Evolutionary conservation across 2,113 vertebrate species (phyloP), one percentile per base, ranked within the genome.

Genomic region (Bos indicus): DNA sequence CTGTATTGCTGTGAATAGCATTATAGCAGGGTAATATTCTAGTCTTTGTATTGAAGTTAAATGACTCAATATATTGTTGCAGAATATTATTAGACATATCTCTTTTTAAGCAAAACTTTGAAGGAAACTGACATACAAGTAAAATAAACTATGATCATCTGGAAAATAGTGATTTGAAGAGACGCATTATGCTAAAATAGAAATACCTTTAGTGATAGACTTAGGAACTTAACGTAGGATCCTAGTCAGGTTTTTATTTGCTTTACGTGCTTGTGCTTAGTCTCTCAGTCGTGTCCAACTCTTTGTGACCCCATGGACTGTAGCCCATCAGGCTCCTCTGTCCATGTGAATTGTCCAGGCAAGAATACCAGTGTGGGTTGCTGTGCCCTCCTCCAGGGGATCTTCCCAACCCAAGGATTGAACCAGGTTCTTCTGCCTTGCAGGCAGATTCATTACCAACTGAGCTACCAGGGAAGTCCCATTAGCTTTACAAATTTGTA

Each of bases 331-430:
- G 10, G n/a, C 5, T 71, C n/a, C n/a, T 71, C 10, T 71, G 67
- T 23, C 36, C n/a, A 71, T 6, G n/a, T 40, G 67, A 36, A 40
- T 40, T 71, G 5, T 71, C 10, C n/a, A 23, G 67, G 19, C 67
- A 71, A 40, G n/a, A 3, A 40, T 40, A 40, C n/a, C 40, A 19
- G 67, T 6, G 19, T 40, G 2, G 67, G 19, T 40, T 71, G 36
- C 11, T 0, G 0, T 13, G 67, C 5, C 5, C 67, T 23, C 10
- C 19, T 71, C 67, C 19, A 71, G 67, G n/a, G 67, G 10, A 40
- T 71, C 36, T 40, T 71, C n/a, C 67, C 67, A 71, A 71, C 10
- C 10, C 19, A 23, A 5, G 21, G 19, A 36, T 6, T 36, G 10
- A 71, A 71, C n/a, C n/a, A 71, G 67, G 67, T 36, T 12, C n/a